phyloP scores from a whole-genome alignment of 1,140 invertebrate genomes.

The Orchesella cincta region DNA sequence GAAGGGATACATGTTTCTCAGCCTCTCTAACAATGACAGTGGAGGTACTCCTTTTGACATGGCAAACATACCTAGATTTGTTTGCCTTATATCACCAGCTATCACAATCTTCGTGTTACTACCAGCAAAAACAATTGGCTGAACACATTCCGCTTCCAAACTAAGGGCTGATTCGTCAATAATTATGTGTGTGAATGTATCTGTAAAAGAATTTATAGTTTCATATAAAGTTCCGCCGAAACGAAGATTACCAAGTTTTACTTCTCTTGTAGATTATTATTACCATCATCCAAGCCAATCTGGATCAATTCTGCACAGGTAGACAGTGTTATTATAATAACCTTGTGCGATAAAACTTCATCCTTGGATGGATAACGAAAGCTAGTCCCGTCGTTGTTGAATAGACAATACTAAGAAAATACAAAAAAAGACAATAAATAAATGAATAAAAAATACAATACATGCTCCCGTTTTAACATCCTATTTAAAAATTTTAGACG shows the following conservation, averaged over 20 bases:
- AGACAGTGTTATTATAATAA: constrained; percentile 6
- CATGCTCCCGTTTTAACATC: neutral
- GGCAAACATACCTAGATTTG: neutral
- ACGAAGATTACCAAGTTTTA: neutral
- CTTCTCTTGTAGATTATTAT: neutral
- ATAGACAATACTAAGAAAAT: constrained; percentile 20
- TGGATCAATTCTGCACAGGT: neutral
- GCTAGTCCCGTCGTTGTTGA: neutral
- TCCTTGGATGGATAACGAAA: constrained; percentile 17
- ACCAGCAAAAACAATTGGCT: constrained; percentile 8
- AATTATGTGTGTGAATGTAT: constrained; percentile 20
- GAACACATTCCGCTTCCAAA: constrained; percentile 3
- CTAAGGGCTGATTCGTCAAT: neutral
- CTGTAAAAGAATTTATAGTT: constrained; percentile 1
- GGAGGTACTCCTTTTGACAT: too few relatives aligned
- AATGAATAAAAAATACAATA: too few relatives aligned
- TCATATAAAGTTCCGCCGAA: neutral
- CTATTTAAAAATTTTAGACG: neutral
- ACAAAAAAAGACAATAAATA: neutral
- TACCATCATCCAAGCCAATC: neutral
- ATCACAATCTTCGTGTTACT: neutral
- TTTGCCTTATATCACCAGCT: constrained; percentile 6
- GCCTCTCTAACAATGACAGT: constrained; percentile 1
- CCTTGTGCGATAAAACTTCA: constrained; percentile 5
- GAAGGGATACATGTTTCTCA: constrained; percentile 10